Conservation (phyloP, 1,140 invertebrate genomes). For the Tribolium madens region DNA sequence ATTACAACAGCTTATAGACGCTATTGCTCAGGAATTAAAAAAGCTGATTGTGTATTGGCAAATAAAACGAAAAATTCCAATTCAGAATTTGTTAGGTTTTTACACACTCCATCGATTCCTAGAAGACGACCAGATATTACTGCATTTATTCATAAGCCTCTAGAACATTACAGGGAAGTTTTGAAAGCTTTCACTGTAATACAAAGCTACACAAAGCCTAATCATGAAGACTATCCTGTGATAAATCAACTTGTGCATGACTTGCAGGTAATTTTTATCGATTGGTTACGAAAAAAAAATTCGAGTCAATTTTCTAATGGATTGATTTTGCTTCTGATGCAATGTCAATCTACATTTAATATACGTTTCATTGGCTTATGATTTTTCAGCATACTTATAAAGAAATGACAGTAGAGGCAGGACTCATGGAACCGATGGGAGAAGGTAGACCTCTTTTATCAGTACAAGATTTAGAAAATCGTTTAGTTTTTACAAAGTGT, state of each 20-base stretch:
- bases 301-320: background rate
- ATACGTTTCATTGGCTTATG: background rate
- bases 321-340: background rate
- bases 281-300: background rate
- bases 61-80: slow-evolving; percentile 68
- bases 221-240: slow-evolving; percentile 66
- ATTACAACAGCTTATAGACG: slow-evolving; percentile 81
- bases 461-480: slow-evolving; percentile 84
- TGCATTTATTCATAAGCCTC: slow-evolving; percentile 81
- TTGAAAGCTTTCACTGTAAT: slow-evolving; percentile 69
- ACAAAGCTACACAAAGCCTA: slow-evolving; percentile 64
- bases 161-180: slow-evolving; percentile 80
- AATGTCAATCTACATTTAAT: background rate
- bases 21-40: slow-evolving; percentile 84
- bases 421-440: slow-evolving; percentile 84
- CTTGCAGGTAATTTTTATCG: slow-evolving; percentile 64
- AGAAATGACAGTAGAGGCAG: slow-evolving; percentile 83
- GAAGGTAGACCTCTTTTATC: slow-evolving; percentile 83
- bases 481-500: slow-evolving; percentile 88
- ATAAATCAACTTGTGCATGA: slow-evolving; percentile 67
- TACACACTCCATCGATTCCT: slow-evolving; percentile 82
- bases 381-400: slow-evolving; percentile 73
- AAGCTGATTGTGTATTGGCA: slow-evolving; percentile 83
- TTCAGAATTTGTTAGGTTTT: slow-evolving; percentile 71
- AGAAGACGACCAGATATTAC: slow-evolving; percentile 84